These are phyloP conservation scores for Cephus sareptanus DNA, from an alignment of 2,888 invertebrate genomes.

Conservation along the genomic window DNA sequence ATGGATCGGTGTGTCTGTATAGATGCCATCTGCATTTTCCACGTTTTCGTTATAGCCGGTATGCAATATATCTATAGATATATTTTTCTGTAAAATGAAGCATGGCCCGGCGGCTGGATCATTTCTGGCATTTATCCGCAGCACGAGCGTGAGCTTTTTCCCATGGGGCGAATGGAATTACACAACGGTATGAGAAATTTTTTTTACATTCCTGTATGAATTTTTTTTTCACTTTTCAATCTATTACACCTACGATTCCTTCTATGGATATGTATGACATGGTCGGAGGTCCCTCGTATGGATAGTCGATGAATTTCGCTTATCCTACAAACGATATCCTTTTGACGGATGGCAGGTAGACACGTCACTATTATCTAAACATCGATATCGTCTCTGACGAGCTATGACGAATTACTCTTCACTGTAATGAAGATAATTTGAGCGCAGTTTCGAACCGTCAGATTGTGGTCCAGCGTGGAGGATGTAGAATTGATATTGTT, in stretches of 20 bases:
- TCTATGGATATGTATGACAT: not conserved
- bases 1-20: not conserved
- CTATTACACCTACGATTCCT: not conserved
- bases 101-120: not conserved
- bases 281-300: not conserved
- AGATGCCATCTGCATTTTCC: not conserved
- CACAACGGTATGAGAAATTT: not conserved
- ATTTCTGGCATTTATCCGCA: not conserved
- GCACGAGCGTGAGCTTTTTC: not conserved
- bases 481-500: not conserved
- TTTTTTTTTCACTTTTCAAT: not conserved
- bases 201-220: not conserved
- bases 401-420: conserved; percentile 1
- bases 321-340: not conserved
- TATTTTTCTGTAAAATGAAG: not conserved
- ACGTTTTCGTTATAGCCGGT: not conserved
- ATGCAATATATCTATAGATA: not conserved
- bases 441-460: not conserved
- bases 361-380: not conserved
- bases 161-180: not conserved
- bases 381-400: not conserved
- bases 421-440: not conserved
- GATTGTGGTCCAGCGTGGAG: not conserved
- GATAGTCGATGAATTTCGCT: not conserved
- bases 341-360: not conserved